Evolutionary conservation across 2,113 vertebrate genomes (phyloP).

Genomic region (Opisthocomus hoazin): DNA sequence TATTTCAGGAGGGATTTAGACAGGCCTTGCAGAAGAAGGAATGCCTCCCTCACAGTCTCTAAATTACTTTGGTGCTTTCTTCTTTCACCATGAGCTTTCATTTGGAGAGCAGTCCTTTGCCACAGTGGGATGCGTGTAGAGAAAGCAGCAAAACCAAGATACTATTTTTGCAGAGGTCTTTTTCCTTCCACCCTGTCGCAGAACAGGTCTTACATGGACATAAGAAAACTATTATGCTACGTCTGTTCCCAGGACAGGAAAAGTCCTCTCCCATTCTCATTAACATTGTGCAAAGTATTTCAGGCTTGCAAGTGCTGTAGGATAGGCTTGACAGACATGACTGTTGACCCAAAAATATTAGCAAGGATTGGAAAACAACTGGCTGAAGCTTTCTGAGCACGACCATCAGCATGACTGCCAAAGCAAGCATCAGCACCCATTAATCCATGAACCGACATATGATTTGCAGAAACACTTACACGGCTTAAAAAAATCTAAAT

Average conservation of each 20-base stretch:
- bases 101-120: background rate
- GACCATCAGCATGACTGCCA: background rate
- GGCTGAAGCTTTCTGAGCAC: background rate
- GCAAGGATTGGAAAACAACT: background rate
- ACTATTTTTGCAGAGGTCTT: background rate
- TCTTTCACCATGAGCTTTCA: background rate
- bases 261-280: slow-evolving; percentile 24
- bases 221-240: slow-evolving; percentile 3
- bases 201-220: background rate
- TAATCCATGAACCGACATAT: background rate
- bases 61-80: background rate
- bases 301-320: slow-evolving; percentile 17
- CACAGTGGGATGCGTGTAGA: background rate
- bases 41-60: background rate
- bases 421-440: slow-evolving; percentile 16
- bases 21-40: background rate
- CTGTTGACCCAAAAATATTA: background rate
- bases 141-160: background rate
- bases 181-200: background rate
- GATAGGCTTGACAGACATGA: background rate
- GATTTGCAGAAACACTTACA: slow-evolving; percentile 16
- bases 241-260: background rate
- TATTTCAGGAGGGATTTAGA: slow-evolving; percentile 27
- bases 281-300: slow-evolving; percentile 6
- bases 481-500: background rate